Evolutionary conservation across 2,888 invertebrate genomes (phyloP).

Genomic region (Noctua pronuba): DNA sequence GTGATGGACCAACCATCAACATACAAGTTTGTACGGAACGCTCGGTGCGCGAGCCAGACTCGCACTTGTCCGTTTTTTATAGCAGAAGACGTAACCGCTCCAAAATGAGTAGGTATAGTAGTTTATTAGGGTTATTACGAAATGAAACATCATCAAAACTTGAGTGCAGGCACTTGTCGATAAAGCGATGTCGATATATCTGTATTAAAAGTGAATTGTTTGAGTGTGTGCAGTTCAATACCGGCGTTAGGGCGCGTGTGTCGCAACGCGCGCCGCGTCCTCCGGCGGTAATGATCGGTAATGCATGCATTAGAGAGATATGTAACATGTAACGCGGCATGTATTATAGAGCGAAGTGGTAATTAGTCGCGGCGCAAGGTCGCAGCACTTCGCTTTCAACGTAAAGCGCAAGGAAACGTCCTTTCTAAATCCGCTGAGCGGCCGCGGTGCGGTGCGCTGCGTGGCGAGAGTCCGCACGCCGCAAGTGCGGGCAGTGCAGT

Average conservation of each 20-base stretch:
- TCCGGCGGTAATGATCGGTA: slow-evolving; percentile 10
- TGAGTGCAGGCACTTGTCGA: background rate
- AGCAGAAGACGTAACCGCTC: background rate
- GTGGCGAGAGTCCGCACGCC: background rate
- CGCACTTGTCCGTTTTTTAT: background rate
- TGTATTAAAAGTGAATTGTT: background rate
- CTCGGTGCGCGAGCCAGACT: background rate
- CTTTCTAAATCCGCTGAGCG: slow-evolving; percentile 57
- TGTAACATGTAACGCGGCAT: slow-evolving; percentile 6
- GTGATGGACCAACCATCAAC: background rate
- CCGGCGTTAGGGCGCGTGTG: background rate
- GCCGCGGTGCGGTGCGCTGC: background rate
- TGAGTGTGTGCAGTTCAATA: background rate
- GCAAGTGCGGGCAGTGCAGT: no score
- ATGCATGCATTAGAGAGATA: slow-evolving; percentile 30
- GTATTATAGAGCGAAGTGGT: slow-evolving; percentile 34
- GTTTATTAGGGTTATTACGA: background rate
- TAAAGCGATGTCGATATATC: background rate
- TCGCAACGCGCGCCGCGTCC: slow-evolving; percentile 17
- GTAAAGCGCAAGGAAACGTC: slow-evolving; percentile 53
- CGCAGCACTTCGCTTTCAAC: slow-evolving; percentile 19
- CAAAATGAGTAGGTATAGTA: no score
- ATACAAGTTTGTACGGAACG: background rate
- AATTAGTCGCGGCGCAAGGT: slow-evolving; percentile 52
- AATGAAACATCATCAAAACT: background rate